These are phyloP conservation scores for Myiotriccus ornatus DNA, from an alignment of 2,797 vertebrate species.

Conservation along the genomic window DNA sequence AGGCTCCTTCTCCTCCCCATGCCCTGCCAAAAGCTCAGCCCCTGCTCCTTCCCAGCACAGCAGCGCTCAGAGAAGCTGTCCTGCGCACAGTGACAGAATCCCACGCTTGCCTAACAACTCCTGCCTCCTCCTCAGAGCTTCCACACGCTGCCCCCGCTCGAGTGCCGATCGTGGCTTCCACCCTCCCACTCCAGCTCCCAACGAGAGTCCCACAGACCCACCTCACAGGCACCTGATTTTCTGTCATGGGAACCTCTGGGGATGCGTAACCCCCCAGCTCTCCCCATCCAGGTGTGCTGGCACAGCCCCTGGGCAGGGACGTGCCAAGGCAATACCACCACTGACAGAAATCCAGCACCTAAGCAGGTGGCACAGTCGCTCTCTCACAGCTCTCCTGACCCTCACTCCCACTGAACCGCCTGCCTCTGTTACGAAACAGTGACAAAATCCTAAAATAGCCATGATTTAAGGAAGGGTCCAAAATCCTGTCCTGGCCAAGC, in stretches of 20 bases:
- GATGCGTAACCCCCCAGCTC: not conserved
- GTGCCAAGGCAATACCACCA: not conserved
- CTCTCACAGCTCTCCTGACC: not conserved
- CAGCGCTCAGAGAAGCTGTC: not conserved
- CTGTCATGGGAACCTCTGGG: rapidly evolving
- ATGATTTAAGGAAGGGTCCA: not conserved
- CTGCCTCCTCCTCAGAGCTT: constrained; percentile 29
- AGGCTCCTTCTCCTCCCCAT: not conserved
- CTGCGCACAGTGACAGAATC: not conserved
- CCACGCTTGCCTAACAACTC: constrained; percentile 9
- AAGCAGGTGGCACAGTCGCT: not conserved
- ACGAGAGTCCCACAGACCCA: rapidly evolving
- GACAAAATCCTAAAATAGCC: not conserved
- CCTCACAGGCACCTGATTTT: not conserved
- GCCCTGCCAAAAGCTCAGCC: not conserved
- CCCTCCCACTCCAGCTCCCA: not conserved
- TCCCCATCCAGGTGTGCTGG: not conserved
- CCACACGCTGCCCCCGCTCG: not conserved
- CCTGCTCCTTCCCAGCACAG: not conserved
- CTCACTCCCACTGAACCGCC: not conserved
- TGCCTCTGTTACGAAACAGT: not conserved
- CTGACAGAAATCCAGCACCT: not conserved
- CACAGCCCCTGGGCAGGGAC: not conserved
- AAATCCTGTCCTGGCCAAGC: not conserved
- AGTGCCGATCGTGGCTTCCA: not conserved